These are phyloP conservation scores for Galago senegalensis DNA, from an alignment of 2,797 vertebrate genomes.

Conservation along the genomic window DNA sequence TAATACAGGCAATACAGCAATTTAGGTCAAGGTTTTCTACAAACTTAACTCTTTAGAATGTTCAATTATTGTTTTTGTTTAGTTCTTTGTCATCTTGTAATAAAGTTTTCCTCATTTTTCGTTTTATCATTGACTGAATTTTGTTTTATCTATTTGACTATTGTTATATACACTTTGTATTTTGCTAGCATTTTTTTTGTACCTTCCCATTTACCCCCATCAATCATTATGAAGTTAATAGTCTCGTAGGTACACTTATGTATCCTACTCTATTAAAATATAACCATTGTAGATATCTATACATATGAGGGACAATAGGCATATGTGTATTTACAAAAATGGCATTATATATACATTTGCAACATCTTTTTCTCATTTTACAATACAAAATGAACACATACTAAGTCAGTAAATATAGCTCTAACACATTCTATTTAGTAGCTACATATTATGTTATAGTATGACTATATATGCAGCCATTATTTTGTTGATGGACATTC, in stretches of 20 bases:
- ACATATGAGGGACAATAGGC: not conserved
- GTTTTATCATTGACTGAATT: constrained; percentile 20
- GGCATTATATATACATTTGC: not conserved
- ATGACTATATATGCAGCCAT: not conserved
- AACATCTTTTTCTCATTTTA: constrained; percentile 27
- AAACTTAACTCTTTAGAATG: constrained; percentile 11
- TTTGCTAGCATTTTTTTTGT: not conserved
- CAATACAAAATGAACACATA: not conserved
- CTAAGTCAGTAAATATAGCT: not conserved
- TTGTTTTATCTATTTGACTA: constrained; percentile 11
- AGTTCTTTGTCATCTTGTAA: constrained; percentile 19
- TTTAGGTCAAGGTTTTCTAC: not conserved
- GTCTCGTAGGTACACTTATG: not conserved
- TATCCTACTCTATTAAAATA: not conserved
- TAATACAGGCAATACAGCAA: constrained; percentile 17
- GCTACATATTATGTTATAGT: not conserved
- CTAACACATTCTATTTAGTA: not conserved
- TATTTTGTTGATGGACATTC: constrained; percentile 20
- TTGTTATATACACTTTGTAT: not conserved
- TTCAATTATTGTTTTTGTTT: constrained; percentile 34
- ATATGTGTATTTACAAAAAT: constrained; percentile 34
- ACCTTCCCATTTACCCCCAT: not conserved
- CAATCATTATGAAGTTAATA: constrained; percentile 3
- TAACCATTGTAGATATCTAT: not conserved
- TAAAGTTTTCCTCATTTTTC: constrained; percentile 16